Conservation (phyloP, 2,888 invertebrate genomes). For the Synergus umbraculus region DNA sequence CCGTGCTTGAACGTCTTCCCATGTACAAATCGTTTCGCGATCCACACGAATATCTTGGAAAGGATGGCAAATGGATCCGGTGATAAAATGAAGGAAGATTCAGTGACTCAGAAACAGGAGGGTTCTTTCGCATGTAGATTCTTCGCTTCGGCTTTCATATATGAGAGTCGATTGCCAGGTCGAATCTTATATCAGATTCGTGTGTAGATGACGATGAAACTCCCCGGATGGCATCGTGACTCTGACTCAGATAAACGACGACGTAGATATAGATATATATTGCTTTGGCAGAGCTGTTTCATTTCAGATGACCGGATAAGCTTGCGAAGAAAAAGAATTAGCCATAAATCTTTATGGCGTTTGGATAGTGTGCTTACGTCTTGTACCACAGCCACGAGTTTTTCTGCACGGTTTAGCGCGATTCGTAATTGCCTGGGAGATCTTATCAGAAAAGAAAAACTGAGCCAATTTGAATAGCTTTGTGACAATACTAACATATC, state of each 20-base stretch:
- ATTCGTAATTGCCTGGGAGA: background rate
- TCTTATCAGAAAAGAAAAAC: background rate
- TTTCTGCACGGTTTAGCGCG: background rate
- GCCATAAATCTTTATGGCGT: slow-evolving; percentile 57
- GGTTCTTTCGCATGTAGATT: slow-evolving; percentile 15
- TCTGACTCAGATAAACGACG: slow-evolving; percentile 48
- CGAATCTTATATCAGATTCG: slow-evolving; percentile 49
- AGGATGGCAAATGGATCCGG: slow-evolving; percentile 16
- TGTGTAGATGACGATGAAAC: slow-evolving; percentile 49
- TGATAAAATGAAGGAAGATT: slow-evolving; percentile 12
- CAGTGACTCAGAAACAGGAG: slow-evolving; percentile 15
- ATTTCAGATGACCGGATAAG: slow-evolving; percentile 50
- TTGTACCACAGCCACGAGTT: slow-evolving; percentile 44
- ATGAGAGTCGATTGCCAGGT: slow-evolving; percentile 50
- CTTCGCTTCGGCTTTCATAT: slow-evolving; percentile 34
- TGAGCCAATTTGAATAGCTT: too few relatives aligned
- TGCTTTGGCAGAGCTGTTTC: slow-evolving; percentile 47
- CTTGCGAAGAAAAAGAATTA: slow-evolving; percentile 59
- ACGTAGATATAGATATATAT: slow-evolving; percentile 50
- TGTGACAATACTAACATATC: too few relatives aligned
- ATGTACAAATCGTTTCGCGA: slow-evolving; percentile 11
- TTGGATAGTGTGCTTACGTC: slow-evolving; percentile 55
- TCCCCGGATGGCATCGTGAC: slow-evolving; percentile 38
- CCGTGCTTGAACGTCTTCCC: background rate
- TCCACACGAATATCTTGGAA: slow-evolving; percentile 2